phyloP scores from a whole-genome alignment of 2,888 invertebrate species.

The Steinernema carpocapsae region DNA sequence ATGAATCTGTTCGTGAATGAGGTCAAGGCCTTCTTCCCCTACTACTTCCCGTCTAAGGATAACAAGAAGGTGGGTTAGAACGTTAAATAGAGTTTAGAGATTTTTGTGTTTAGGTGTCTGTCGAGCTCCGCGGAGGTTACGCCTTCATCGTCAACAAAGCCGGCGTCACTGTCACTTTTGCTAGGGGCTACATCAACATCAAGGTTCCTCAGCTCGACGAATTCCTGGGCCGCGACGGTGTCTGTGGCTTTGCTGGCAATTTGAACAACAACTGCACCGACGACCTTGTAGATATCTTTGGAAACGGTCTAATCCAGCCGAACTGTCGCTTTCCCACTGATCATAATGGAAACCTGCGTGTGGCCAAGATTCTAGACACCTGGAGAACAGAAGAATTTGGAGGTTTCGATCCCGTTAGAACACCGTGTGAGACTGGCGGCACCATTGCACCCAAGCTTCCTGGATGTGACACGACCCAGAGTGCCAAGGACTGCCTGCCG shows the following conservation, averaged over 20 bases:
- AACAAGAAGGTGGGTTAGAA: background rate
- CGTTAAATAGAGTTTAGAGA: background rate
- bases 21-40: background rate
- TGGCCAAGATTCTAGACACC: background rate
- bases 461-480: background rate
- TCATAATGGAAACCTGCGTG: background rate
- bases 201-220: background rate
- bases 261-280: slow-evolving; percentile 8
- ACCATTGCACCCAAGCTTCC: background rate
- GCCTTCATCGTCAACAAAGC: background rate
- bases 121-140: slow-evolving; percentile 1
- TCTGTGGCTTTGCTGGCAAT: background rate
- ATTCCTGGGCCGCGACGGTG: background rate
- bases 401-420: background rate
- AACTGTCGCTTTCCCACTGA: background rate
- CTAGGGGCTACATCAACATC: slow-evolving; percentile 3
- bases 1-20: background rate
- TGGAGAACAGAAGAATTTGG: slow-evolving; percentile 2
- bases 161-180: background rate
- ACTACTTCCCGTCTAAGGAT: background rate
- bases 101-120: background rate
- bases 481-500: background rate
- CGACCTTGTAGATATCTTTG: background rate
- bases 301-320: background rate
- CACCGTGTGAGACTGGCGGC: background rate